These are phyloP conservation scores for Spea hammondii DNA, from an alignment of 2,797 vertebrate genomes.

Conservation along the genomic window DNA sequence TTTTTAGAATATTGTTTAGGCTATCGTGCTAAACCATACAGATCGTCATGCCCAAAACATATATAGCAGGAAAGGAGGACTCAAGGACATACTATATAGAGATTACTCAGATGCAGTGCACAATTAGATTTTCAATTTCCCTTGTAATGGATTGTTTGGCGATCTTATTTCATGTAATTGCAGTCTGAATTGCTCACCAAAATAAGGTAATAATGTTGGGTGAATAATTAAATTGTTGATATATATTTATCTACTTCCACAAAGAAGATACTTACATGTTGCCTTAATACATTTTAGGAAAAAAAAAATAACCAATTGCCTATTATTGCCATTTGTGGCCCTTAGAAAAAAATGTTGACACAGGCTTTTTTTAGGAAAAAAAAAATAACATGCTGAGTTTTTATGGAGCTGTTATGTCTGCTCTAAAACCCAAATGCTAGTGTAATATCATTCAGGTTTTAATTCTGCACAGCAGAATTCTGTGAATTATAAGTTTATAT, in stretches of 20 bases:
- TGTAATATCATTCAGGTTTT: too few relatives aligned
- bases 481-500: too few relatives aligned
- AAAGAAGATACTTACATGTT: background rate
- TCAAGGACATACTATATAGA: conserved; percentile 35
- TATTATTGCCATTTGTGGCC: too few relatives aligned
- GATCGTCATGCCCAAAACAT: background rate
- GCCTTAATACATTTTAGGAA: background rate
- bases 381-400: too few relatives aligned
- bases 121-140: conserved; percentile 49
- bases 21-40: background rate
- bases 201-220: conserved; percentile 39
- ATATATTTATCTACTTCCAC: conserved; percentile 5
- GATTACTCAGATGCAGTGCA: conserved; percentile 40
- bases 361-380: too few relatives aligned
- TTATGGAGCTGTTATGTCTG: too few relatives aligned
- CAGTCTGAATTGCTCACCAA: conserved; percentile 40
- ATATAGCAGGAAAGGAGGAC: conserved; percentile 33
- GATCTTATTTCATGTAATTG: conserved; percentile 47
- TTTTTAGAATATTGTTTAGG: too few relatives aligned
- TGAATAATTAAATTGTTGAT: conserved; percentile 26
- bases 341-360: too few relatives aligned
- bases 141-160: conserved; percentile 47
- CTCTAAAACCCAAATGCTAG: too few relatives aligned
- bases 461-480: too few relatives aligned
- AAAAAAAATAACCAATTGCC: background rate